Percentiles rank a stretch among this genome's conserved stretches.
phyloP scores from a whole-genome alignment of 2,797 vertebrate species.

The Cercopithecus petaurista region DNA sequence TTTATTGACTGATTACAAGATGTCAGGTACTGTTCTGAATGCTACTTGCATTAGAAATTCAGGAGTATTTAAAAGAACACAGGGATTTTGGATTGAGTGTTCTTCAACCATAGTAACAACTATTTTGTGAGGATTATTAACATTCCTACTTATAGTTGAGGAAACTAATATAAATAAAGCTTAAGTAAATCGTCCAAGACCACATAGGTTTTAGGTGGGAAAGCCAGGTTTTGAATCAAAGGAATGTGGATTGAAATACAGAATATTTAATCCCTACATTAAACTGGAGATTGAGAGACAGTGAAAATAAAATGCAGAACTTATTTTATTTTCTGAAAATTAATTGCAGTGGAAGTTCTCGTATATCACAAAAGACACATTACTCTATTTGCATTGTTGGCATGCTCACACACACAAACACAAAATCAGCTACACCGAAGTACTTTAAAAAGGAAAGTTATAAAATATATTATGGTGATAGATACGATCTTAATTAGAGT shows the following conservation, averaged over 20 bases:
- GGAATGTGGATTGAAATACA: background rate
- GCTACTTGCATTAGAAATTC: background rate
- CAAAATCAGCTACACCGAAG: background rate
- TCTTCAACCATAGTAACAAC: background rate
- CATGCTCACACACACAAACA: background rate
- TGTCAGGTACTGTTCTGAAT: background rate
- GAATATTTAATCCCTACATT: background rate
- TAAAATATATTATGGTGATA: background rate
- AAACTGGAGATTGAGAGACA: background rate
- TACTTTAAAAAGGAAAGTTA: background rate
- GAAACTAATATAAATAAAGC: background rate
- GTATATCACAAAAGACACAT: background rate
- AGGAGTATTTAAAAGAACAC: background rate
- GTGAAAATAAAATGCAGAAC: background rate
- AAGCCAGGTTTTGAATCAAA: background rate
- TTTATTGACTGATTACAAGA: background rate
- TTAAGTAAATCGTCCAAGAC: background rate
- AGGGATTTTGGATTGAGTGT: background rate
- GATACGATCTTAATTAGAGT: background rate
- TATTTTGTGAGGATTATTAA: background rate
- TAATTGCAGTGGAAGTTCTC: background rate
- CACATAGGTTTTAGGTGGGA: background rate
- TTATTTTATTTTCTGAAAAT: background rate
- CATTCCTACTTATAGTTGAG: background rate
- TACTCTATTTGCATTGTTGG: background rate